Evolutionary conservation across 2,113 vertebrate genomes (phyloP).

Genomic region (Ameiurus melas): DNA sequence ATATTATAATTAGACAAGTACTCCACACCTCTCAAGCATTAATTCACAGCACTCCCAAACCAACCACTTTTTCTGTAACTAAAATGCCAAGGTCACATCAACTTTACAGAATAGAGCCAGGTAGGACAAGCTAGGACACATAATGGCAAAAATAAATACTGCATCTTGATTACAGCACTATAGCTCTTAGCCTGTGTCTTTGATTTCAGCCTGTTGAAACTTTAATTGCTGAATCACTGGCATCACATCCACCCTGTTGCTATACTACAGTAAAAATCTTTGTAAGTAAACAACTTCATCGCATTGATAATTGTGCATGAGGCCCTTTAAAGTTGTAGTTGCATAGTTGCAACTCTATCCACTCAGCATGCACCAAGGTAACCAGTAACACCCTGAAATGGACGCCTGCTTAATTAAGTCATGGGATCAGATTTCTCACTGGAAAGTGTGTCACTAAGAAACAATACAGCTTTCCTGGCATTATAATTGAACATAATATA

Average conservation of each 20-base stretch:
- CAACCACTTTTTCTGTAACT: not conserved
- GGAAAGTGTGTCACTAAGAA: conserved; percentile 5
- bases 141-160: conserved; percentile 20
- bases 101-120: not conserved
- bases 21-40: not conserved
- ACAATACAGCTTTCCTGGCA: conserved; percentile 4
- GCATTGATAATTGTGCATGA: not conserved
- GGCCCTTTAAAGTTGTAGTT: conserved; percentile 7
- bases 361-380: conserved; percentile 19
- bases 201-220: conserved; percentile 10
- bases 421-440: conserved; percentile 36
- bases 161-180: conserved; percentile 15
- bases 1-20: not conserved
- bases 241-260: not conserved
- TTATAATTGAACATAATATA: not conserved
- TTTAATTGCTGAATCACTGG: conserved; percentile 1
- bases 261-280: not conserved
- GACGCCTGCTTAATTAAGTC: conserved; percentile 39
- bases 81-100: not conserved
- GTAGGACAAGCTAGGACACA: not conserved
- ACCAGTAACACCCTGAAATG: conserved; percentile 49
- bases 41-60: conserved; percentile 16
- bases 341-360: conserved; percentile 27
- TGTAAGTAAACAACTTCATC: not conserved
- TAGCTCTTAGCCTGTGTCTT: conserved; percentile 6